Evolutionary conservation across 2,113 vertebrate genomes (phyloP).

Genomic region (Sisor rabdophorus): DNA sequence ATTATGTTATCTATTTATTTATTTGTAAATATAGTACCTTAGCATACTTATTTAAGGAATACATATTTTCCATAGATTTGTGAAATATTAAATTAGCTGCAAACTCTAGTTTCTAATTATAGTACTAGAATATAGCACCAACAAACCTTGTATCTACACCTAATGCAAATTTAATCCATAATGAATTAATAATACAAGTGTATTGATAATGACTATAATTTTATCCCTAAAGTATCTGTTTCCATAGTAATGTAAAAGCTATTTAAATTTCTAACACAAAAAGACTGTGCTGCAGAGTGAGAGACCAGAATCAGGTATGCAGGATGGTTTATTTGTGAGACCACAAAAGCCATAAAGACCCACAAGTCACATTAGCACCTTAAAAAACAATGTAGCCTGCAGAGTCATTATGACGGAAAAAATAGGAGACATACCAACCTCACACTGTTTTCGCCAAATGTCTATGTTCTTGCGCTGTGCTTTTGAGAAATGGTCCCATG

Average conservation of each 20-base stretch:
- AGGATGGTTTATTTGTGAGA: conserved; percentile 38
- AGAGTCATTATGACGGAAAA: conserved; percentile 71
- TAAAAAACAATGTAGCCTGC: conserved; percentile 53
- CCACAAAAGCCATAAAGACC: conserved; percentile 29
- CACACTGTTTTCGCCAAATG: conserved; percentile 98
- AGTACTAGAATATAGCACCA: too few relatives aligned
- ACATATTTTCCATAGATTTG: not conserved
- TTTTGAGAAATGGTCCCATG: conserved; percentile 99
- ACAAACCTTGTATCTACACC: conserved; percentile 15
- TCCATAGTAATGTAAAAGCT: conserved; percentile 57
- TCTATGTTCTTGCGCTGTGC: conserved; percentile 99
- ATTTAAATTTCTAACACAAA: conserved; percentile 49
- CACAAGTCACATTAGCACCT: conserved; percentile 40
- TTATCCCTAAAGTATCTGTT: conserved; percentile 62
- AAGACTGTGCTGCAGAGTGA: conserved; percentile 36
- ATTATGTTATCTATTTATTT: not conserved
- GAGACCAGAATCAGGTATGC: conserved; percentile 29
- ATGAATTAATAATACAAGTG: conserved; percentile 60
- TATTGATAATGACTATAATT: conserved; percentile 44
- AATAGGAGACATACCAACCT: conserved; percentile 89
- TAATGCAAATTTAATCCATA: conserved; percentile 52
- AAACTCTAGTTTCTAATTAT: conserved; percentile 6
- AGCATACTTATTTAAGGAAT: not conserved
- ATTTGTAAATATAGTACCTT: not conserved
- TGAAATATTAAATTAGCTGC: conserved; percentile 22